Conservation (phyloP, 2,888 invertebrate genomes). For the Tricholauxania praeusta region DNA sequence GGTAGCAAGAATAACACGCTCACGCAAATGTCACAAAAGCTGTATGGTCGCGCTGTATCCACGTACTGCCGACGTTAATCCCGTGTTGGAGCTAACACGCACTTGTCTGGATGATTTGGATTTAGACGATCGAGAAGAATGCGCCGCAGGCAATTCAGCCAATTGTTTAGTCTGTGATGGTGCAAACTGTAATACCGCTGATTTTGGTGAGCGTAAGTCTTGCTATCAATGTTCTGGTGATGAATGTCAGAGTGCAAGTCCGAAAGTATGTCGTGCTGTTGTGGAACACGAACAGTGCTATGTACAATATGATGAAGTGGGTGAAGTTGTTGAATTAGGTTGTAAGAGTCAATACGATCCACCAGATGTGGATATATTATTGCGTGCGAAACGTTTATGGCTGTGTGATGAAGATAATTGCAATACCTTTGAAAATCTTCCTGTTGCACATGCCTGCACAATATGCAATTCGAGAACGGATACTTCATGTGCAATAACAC, state of each 20-base stretch:
- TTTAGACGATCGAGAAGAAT: slow-evolving; percentile 53
- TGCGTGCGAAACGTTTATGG: slow-evolving; percentile 54
- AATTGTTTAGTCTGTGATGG: slow-evolving; percentile 54
- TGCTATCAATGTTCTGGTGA: slow-evolving; percentile 57
- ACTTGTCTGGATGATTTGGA: slow-evolving; percentile 61
- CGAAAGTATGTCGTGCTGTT: slow-evolving; percentile 53
- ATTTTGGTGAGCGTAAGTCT: slow-evolving; percentile 53
- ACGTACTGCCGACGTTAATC: slow-evolving; percentile 49
- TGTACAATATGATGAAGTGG: slow-evolving; percentile 51
- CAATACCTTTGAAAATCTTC: slow-evolving; percentile 53
- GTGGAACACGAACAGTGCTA: slow-evolving; percentile 55
- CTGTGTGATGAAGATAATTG: slow-evolving; percentile 58
- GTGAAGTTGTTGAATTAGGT: slow-evolving; percentile 51
- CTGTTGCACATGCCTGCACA: slow-evolving; percentile 48
- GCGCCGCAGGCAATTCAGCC: slow-evolving; percentile 43
- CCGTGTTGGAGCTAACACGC: slow-evolving; percentile 56
- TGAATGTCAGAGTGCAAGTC: slow-evolving; percentile 51
- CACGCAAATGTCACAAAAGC: slow-evolving; percentile 53
- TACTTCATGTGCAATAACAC: slow-evolving; percentile 52
- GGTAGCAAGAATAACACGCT: slow-evolving; percentile 41
- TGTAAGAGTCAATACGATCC: slow-evolving; percentile 59
- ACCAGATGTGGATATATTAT: slow-evolving; percentile 46
- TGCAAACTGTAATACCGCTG: slow-evolving; percentile 52
- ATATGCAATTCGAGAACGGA: slow-evolving; percentile 59
- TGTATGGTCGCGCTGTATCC: slow-evolving; percentile 62